Conservation (phyloP, 2,797 vertebrate species). For the Acanthis flammea region DNA sequence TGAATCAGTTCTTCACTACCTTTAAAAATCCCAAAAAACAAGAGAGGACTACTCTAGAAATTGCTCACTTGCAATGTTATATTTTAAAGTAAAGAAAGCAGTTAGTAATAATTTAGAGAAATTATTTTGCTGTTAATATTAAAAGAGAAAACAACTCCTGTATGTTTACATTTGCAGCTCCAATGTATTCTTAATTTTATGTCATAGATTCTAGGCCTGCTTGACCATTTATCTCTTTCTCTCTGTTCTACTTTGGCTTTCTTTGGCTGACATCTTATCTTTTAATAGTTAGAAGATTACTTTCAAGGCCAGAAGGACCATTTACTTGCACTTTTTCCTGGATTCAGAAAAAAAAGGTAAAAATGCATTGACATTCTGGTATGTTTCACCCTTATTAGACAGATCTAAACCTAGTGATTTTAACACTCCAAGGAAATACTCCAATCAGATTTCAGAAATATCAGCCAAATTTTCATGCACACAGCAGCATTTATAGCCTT, state of each 20-base stretch:
- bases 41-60: background rate
- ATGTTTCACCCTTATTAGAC: background rate
- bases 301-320: background rate
- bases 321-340: background rate
- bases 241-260: background rate
- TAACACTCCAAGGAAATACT: background rate
- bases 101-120: background rate
- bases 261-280: background rate
- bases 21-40: rapidly evolving
- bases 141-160: background rate
- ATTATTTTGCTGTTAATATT: background rate
- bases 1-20: background rate
- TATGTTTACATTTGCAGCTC: background rate
- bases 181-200: background rate
- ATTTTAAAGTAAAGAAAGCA: background rate
- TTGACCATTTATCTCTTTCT: background rate
- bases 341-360: background rate
- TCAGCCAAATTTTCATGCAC: background rate
- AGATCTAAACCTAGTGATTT: background rate
- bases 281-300: background rate
- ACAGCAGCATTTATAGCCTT: background rate
- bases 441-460: background rate
- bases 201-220: background rate
- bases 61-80: background rate
- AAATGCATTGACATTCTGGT: rapidly evolving